A percentile compares a stretch with the other conserved stretches of the same genome.
phyloP scores from a whole-genome alignment of 2,797 vertebrate genomes.

The Coranthus polyacanthus region DNA sequence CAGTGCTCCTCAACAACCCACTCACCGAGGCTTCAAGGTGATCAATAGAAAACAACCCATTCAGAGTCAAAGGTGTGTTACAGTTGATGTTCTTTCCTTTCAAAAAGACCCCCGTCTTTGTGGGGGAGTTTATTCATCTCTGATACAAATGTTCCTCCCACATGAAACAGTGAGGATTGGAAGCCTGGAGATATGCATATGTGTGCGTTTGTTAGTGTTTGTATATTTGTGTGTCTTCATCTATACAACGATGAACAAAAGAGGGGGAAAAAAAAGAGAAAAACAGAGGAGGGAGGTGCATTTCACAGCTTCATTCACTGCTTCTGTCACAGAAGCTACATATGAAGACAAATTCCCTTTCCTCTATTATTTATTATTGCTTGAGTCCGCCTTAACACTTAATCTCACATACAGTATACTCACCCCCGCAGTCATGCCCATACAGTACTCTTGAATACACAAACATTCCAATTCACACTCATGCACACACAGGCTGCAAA shows the following conservation, averaged over 20 bases:
- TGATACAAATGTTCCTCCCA: slow-evolving; percentile 56
- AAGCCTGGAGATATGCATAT: slow-evolving; percentile 25
- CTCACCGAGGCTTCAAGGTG: slow-evolving; percentile 22
- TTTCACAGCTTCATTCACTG: slow-evolving; percentile 52
- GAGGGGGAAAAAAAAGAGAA: slow-evolving; percentile 15
- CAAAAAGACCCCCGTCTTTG: slow-evolving; percentile 50
- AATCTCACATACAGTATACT: slow-evolving; percentile 2
- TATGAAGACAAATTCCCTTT: slow-evolving; percentile 44
- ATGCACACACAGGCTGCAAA: not conserved
- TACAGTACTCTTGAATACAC: not conserved
- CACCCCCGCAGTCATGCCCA: not conserved
- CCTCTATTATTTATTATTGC: slow-evolving; percentile 51
- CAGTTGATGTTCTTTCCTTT: slow-evolving; percentile 49
- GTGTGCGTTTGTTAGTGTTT: slow-evolving; percentile 14
- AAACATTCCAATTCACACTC: not conserved
- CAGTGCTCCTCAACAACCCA: slow-evolving; percentile 35
- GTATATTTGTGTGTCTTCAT: not conserved
- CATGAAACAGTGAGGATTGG: slow-evolving; percentile 31
- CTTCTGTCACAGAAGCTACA: slow-evolving; percentile 52
- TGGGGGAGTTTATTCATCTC: slow-evolving; percentile 51
- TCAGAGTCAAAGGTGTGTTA: slow-evolving; percentile 52
- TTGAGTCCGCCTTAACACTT: slow-evolving; percentile 19
- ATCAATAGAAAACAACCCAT: slow-evolving; percentile 62
- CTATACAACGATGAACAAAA: slow-evolving; percentile 20
- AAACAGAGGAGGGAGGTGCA: not conserved